phyloP scores from a whole-genome alignment of 2,113 vertebrate genomes.

The Redunca redunca region DNA sequence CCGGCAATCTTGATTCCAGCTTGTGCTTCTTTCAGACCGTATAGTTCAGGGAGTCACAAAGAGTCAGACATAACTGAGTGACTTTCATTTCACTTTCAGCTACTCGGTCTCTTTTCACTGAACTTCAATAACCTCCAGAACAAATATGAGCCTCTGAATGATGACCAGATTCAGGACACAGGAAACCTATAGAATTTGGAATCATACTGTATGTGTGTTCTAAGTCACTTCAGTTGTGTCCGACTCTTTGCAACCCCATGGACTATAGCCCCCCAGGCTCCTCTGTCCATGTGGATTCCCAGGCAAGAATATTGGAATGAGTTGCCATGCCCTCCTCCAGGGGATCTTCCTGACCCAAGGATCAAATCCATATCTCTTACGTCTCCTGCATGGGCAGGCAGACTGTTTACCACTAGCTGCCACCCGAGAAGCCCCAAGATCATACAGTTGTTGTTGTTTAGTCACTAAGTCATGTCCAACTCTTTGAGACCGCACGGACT shows the following conservation, averaged over 20 bases:
- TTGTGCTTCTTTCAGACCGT: too few relatives aligned
- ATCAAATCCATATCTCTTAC: neutral
- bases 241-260: neutral
- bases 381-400: accelerated
- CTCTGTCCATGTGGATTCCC: neutral
- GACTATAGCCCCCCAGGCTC: neutral
- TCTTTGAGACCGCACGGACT: neutral
- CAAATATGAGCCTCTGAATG: neutral
- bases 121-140: neutral
- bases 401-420: neutral
- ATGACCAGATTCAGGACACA: neutral
- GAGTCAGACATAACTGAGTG: neutral
- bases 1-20: too few relatives aligned
- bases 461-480: accelerated
- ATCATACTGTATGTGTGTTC: neutral
- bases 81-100: neutral
- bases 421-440: neutral
- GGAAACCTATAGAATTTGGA: neutral
- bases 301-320: neutral
- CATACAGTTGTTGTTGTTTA: neutral
- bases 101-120: neutral
- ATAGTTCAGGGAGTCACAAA: neutral
- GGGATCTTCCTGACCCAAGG: neutral
- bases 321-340: neutral
- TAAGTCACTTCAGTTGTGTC: neutral